These are phyloP conservation scores for Smittia sp. DNA, from an alignment of 2,888 invertebrate genomes.

Conservation along the genomic window DNA sequence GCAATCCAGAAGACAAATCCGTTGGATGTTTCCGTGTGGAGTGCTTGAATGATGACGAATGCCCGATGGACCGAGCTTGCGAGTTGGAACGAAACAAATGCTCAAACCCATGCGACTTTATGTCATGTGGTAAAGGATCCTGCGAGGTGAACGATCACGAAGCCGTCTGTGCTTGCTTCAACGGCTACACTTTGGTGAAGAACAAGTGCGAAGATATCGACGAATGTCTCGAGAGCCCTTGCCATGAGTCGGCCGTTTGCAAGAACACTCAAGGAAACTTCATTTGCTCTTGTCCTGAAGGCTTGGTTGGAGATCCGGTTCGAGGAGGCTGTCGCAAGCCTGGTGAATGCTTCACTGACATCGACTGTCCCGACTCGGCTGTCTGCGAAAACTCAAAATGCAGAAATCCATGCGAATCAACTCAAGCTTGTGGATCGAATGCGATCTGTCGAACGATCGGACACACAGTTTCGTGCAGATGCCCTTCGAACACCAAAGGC, in stretches of 20 bases:
- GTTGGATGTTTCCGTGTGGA: constrained; percentile 88
- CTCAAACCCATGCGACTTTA: constrained; percentile 75
- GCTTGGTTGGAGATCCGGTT: constrained; percentile 74
- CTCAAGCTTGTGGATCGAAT: constrained; percentile 68
- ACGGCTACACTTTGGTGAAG: constrained; percentile 67
- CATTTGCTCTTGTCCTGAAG: constrained; percentile 72
- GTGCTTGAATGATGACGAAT: constrained; percentile 74
- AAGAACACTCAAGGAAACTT: constrained; percentile 76
- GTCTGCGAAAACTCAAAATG: constrained; percentile 73
- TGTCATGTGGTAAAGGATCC: constrained; percentile 75
- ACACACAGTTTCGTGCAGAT: constrained; percentile 72
- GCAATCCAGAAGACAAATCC: constrained; percentile 71
- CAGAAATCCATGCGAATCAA: constrained; percentile 70
- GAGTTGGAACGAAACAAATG: constrained; percentile 74
- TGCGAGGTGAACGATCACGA: constrained; percentile 72
- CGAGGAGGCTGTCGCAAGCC: constrained; percentile 74
- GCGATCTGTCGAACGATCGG: constrained; percentile 69
- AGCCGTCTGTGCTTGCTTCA: constrained; percentile 69
- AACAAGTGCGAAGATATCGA: constrained; percentile 75
- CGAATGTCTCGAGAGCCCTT: constrained; percentile 75
- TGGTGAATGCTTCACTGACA: constrained; percentile 75
- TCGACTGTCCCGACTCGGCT: constrained; percentile 75
- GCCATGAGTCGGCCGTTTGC: constrained; percentile 72
- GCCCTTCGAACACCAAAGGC: constrained; percentile 71
- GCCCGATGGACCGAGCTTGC: constrained; percentile 72